Evolutionary conservation across 2,113 vertebrate genomes (phyloP).

Genomic region (Hyla sarda): DNA sequence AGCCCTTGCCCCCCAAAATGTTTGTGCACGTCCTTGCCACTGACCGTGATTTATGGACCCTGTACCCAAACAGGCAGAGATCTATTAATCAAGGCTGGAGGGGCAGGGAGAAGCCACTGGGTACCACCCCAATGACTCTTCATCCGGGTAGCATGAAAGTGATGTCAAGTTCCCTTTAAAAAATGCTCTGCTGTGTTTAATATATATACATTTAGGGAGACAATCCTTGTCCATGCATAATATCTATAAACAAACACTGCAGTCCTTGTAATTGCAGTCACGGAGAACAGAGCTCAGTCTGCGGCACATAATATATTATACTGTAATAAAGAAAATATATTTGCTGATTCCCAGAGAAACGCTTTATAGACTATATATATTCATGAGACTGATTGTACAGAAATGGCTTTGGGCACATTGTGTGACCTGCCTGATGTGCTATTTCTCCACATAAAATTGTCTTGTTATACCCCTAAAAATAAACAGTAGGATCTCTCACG

Average conservation of each 20-base stretch:
- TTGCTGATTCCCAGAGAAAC: background rate
- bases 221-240: background rate
- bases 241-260: background rate
- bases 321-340: background rate
- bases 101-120: too few species aligned
- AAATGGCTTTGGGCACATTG: background rate
- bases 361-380: background rate
- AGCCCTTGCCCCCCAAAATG: too few species aligned
- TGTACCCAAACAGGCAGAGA: too few species aligned
- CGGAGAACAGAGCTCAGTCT: background rate
- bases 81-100: too few species aligned
- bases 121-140: too few species aligned
- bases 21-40: too few species aligned
- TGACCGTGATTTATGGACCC: too few species aligned
- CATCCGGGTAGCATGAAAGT: too few species aligned
- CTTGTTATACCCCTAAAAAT: background rate
- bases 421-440: background rate
- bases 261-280: background rate
- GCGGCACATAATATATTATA: background rate
- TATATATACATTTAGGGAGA: background rate
- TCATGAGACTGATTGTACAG: background rate
- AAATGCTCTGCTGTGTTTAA: background rate
- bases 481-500: background rate
- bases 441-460: background rate
- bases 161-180: background rate